Evolutionary conservation across 2,797 vertebrate genomes (phyloP).

Genomic region (Enteromius anoplus): DNA sequence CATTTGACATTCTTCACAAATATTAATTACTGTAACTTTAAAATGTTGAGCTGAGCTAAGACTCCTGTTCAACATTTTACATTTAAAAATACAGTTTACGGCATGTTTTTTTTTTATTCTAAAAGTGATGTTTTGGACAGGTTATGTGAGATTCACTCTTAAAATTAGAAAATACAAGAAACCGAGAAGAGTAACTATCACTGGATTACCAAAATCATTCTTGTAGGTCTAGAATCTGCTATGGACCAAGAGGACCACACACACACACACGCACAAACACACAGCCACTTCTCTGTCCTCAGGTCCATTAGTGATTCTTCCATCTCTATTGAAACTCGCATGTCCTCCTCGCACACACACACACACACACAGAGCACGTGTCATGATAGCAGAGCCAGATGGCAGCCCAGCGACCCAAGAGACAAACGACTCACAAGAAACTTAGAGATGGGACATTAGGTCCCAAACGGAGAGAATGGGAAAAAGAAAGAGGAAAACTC

Average conservation of each 20-base stretch:
- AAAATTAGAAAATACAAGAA: not conserved
- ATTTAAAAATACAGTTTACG: not conserved
- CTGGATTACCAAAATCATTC: not conserved
- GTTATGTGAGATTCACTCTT: not conserved
- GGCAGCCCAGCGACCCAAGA: slow-evolving; percentile 67
- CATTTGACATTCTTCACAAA: not conserved
- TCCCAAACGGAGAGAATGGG: slow-evolving; percentile 29
- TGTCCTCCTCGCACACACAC: slow-evolving; percentile 40
- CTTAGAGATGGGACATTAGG: slow-evolving; percentile 44
- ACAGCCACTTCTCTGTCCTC: not conserved
- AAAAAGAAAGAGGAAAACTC: slow-evolving; percentile 37
- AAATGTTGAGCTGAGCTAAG: not conserved
- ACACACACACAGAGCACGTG: slow-evolving; percentile 66
- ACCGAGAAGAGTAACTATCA: not conserved
- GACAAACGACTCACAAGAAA: slow-evolving; percentile 61
- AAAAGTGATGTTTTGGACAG: not conserved
- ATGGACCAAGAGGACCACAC: slow-evolving; percentile 1
- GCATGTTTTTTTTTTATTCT: not conserved
- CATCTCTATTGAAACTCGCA: slow-evolving; percentile 39
- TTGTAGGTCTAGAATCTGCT: not conserved
- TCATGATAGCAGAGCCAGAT: slow-evolving; percentile 75
- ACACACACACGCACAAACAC: slow-evolving; percentile 19
- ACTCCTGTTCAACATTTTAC: not conserved
- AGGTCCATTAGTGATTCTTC: slow-evolving; percentile 30
- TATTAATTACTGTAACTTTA: not conserved